These are phyloP conservation scores for Drosophila ananassae DNA, from an alignment of 1,140 invertebrate genomes.

Conservation along the genomic window DNA sequence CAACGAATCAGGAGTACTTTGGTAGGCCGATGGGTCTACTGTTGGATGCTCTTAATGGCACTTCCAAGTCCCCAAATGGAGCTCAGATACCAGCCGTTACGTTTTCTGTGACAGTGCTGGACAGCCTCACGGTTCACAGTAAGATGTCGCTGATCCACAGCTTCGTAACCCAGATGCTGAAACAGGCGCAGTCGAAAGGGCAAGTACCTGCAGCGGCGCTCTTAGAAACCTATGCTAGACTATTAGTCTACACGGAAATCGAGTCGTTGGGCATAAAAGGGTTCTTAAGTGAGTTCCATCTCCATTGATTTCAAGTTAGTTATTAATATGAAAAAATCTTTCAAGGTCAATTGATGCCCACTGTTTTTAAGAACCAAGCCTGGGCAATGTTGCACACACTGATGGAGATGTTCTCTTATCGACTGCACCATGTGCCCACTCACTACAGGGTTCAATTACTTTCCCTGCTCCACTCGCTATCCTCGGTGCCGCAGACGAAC, in stretches of 20 bases:
- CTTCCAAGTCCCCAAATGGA: constrained; percentile 86
- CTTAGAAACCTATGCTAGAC: constrained; percentile 96
- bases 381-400: constrained; percentile 97
- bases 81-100: constrained; percentile 88
- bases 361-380: constrained; percentile 95
- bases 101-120: constrained; percentile 95
- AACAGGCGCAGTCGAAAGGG: constrained; percentile 89
- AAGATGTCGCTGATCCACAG: constrained; percentile 98
- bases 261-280: constrained; percentile 98
- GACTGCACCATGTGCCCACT: constrained; percentile 97
- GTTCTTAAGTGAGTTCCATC: constrained; percentile 91
- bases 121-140: constrained; percentile 97
- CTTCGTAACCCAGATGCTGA: constrained; percentile 81
- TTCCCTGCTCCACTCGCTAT: constrained; percentile 94
- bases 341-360: constrained; percentile 93
- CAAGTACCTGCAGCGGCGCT: constrained; percentile 93
- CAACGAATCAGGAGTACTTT: constrained; percentile 94
- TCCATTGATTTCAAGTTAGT: neutral
- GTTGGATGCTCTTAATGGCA: constrained; percentile 94
- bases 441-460: constrained; percentile 96
- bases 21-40: constrained; percentile 94
- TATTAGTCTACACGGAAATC: constrained; percentile 98
- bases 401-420: constrained; percentile 98
- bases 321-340: neutral
- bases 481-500: constrained; percentile 95